Evolutionary conservation across 2,888 invertebrate species (phyloP), one percentile per base, ranked within the genome.

Genomic region (Xestia rhomboidea): DNA sequence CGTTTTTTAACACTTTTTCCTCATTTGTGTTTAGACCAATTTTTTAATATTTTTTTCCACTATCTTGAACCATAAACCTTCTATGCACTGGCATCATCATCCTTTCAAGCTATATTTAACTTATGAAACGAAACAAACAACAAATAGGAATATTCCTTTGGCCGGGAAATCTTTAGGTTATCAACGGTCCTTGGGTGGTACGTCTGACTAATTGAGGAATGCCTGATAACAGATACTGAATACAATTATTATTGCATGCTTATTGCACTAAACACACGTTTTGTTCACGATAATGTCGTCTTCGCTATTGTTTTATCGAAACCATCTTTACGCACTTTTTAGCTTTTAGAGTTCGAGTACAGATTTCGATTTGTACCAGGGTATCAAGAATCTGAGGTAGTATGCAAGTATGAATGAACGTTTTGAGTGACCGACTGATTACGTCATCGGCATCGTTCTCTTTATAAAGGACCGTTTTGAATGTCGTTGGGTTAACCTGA

Each of bases 91-190:
- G 38, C 15, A 78, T 64, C 21, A 46, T 30, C 30, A 15, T 7
- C 46, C 54, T 51, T 49, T 41, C 30, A 81, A 79, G 34, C 30
- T 82, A 74, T 85, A 82, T 82, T 68, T 63, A 83, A 73, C 51
- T 41, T 15, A 27, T 27, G 62, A 54, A 69, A 54, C 27, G 69
- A 75, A 75, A 83, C 70, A 76, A 70, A 68, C 68, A 87, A 89
- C 85, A 85, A 30, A 77, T 79, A 78, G 91, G 89, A 93, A 93
- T 92, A 93, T 94, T 94, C 92, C 94, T 90, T 68, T 89, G 92
- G 82, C 92, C 93, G 89, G 89, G 88, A 92, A 91, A 93, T 92
- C 92, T 90, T 81, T 63, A 87, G 92, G 93, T 93, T 93, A 93
- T 93, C 92, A 41, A 15, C 62, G 82, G 90, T 84, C 93, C 92